Evolutionary conservation across 2,113 vertebrate genomes (phyloP), one percentile per base, ranked within the genome.

Genomic region (Motacilla alba): DNA sequence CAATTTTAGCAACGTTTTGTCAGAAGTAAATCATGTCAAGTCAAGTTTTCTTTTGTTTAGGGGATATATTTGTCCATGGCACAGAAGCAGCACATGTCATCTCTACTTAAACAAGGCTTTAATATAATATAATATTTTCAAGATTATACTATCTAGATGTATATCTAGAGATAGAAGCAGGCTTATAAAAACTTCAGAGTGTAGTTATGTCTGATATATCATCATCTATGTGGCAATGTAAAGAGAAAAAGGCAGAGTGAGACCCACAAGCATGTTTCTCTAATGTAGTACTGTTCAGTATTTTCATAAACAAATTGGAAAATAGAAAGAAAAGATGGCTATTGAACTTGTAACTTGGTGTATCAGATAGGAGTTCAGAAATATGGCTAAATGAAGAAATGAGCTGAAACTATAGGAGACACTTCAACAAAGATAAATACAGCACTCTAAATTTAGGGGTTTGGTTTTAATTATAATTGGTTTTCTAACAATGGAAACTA

Each of bases 301-400:
- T 64, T 66, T 64, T 90, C 43, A 66, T 24, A 60, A 81, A 60
- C 22, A 75, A n/a, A 31, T 66, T 66, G 19, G 47, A 49, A 91
- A 63, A 50, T 21, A 77, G 43, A 82, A 31, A 88, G 44, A 76
- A 13, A 74, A 82, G 41, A 85, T 50, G 26, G 26, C 80, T 83
- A 41, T n/a, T 88, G 60, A 92, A 67, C 31, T 53, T 89, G 3
- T 50, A 22, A 14, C 43, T 70, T 75, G 20, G 12, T 68, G 10
- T 83, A 10, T 67, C 60, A 88, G 52, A 67, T 63, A 10, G 55
- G 52, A 89, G 35, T 64, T 90, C 76, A 89, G 90, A 91, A 86
- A 56, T 43, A 46, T 2, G 16, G 31, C 35, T 88, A 74, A 82
- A 27, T 37, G 35, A 76, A 79, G 66, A 92, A 88, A 72, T 22